Conservation (phyloP, 2,113 vertebrate genomes). For the Porphyrio hochstetteri region DNA sequence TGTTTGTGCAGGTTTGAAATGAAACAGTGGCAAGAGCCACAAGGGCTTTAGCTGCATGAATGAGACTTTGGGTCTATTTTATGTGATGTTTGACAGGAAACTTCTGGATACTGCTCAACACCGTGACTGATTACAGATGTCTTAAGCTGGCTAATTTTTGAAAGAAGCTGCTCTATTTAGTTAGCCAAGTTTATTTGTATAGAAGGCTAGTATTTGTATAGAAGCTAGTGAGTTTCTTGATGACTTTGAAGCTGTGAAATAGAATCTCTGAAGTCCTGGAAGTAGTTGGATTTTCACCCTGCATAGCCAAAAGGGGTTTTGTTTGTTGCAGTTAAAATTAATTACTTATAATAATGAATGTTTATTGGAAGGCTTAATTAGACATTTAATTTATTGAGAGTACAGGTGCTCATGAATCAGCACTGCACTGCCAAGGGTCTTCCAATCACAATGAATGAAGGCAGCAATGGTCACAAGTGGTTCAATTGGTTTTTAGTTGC, state of each 20-base stretch:
- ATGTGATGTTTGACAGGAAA: background rate
- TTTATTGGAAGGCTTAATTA: background rate
- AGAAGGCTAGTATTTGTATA: background rate
- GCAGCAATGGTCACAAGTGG: background rate
- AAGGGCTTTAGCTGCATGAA: background rate
- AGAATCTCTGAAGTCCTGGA: background rate
- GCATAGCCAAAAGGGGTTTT: background rate
- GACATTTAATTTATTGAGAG: background rate
- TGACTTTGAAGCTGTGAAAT: background rate
- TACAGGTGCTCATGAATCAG: background rate
- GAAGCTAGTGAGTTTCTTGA: background rate
- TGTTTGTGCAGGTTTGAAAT: background rate
- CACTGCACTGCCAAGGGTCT: background rate
- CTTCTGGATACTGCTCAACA: background rate
- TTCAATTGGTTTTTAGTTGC: background rate
- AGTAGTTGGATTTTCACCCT: background rate
- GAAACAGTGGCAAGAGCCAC: accelerated
- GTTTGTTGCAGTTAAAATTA: background rate
- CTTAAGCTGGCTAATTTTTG: background rate
- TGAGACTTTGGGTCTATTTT: background rate
- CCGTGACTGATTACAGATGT: background rate
- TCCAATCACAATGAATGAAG: background rate
- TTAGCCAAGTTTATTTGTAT: background rate
- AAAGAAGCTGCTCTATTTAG: background rate
- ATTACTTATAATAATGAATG: background rate